Percentiles rank a stretch among this genome's conserved stretches.
Conservation (phyloP, 2,888 invertebrate genomes). For the Scaptomyza cyrtandrae region DNA sequence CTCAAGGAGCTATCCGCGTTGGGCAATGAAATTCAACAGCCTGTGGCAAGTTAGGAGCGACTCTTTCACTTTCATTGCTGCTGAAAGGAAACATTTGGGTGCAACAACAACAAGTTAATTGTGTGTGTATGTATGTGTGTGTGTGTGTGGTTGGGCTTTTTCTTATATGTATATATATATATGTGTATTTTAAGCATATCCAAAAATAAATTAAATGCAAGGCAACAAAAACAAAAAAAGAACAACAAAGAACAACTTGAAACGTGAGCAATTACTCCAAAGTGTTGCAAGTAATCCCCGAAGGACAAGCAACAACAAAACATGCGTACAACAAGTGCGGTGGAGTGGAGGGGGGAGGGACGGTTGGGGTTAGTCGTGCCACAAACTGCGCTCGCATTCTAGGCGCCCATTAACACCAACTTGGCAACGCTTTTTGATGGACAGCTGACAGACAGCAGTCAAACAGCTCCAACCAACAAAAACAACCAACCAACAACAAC, state of each 20-base stretch:
- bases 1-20: constrained; percentile 94
- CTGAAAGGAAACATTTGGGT: constrained; percentile 40
- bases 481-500: constrained; percentile 33
- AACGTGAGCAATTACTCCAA: constrained; percentile 71
- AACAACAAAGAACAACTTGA: constrained; percentile 19
- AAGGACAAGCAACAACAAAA: constrained; percentile 61
- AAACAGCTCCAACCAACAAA: constrained; percentile 31
- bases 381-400: constrained; percentile 61
- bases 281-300: constrained; percentile 72
- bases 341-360: too few species aligned
- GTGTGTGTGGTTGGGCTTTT: constrained; percentile 48
- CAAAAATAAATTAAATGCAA: constrained; percentile 77
- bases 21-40: constrained; percentile 88
- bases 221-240: constrained; percentile 53
- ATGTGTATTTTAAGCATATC: constrained; percentile 70
- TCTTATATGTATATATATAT: constrained; percentile 22
- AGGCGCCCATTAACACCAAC: constrained; percentile 77
- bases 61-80: constrained; percentile 58
- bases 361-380: background rate
- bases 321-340: constrained; percentile 67
- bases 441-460: constrained; percentile 78
- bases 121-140: constrained; percentile 30
- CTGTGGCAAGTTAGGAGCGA: constrained; percentile 81
- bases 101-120: constrained; percentile 21
- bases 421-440: constrained; percentile 79